phyloP scores from a whole-genome alignment of 2,113 vertebrate species.

The Atlantisia rogersi region DNA sequence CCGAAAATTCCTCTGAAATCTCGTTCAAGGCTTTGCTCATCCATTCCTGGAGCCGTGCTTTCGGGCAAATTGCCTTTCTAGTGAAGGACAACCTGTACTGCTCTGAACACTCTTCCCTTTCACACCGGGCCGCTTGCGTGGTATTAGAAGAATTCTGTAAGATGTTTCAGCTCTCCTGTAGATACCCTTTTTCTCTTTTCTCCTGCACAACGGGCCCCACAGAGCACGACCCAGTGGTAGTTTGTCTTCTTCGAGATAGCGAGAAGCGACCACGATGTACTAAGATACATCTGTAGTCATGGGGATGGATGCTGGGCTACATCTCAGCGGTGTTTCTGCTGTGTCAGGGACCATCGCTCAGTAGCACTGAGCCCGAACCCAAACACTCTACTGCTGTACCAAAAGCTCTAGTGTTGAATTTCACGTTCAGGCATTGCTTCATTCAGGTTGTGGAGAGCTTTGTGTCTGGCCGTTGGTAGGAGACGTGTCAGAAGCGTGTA shows the following conservation, averaged over 20 bases:
- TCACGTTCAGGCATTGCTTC: background rate
- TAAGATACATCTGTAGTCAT: background rate
- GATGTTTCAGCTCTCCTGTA: background rate
- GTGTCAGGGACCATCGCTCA: background rate
- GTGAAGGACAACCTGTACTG: background rate
- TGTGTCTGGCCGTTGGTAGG: background rate
- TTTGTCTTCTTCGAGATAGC: background rate
- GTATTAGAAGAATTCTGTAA: background rate
- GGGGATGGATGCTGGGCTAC: background rate
- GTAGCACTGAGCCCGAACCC: background rate
- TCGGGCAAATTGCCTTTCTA: background rate
- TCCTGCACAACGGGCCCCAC: background rate
- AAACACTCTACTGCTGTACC: background rate
- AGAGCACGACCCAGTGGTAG: background rate
- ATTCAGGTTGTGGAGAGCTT: background rate
- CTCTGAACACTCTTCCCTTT: background rate
- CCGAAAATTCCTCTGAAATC: background rate
- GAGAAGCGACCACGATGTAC: background rate
- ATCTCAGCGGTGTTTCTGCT: background rate
- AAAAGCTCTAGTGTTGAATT: background rate
- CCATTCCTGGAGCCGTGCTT: background rate
- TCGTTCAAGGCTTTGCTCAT: background rate
- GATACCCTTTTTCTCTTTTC: background rate
- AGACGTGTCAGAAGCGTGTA: background rate
- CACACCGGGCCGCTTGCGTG: background rate